Percentiles rank a stretch among this genome's conserved stretches.
Evolutionary conservation across 2,888 invertebrate genomes (phyloP).

Genomic region (Disparrhopalites patrizii): DNA sequence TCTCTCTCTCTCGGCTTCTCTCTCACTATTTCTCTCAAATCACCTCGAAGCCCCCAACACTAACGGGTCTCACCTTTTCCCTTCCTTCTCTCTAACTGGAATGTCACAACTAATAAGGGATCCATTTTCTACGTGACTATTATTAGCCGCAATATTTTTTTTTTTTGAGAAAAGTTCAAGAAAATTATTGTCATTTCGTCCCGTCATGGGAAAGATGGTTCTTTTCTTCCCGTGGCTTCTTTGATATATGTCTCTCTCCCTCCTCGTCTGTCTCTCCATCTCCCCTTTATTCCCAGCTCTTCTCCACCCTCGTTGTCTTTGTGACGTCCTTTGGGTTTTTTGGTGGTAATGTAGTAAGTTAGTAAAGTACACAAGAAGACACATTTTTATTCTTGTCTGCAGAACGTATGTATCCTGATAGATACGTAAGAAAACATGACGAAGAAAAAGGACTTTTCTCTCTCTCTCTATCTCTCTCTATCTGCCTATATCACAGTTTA

Average conservation of each 20-base stretch:
- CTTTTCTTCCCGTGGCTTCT: conserved; percentile 18
- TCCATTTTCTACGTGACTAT: conserved; percentile 6
- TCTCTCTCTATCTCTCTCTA: not conserved
- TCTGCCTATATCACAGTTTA: not conserved
- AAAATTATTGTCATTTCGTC: conserved; percentile 25
- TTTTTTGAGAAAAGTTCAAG: conserved; percentile 21
- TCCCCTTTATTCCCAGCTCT: not conserved
- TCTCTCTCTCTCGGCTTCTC: too few relatives aligned
- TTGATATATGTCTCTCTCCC: not conserved
- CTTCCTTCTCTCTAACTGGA: too few relatives aligned
- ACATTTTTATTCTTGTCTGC: too few relatives aligned
- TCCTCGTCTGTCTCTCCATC: not conserved
- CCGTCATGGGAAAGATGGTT: conserved; percentile 12
- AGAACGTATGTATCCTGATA: too few relatives aligned
- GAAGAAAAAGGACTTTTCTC: too few relatives aligned
- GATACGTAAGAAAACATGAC: too few relatives aligned
- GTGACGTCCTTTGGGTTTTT: too few relatives aligned
- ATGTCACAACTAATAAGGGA: conserved; percentile 8
- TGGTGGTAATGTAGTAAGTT: too few relatives aligned
- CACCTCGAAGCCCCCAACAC: too few relatives aligned
- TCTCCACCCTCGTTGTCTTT: not conserved
- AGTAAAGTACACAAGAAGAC: too few relatives aligned
- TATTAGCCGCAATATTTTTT: conserved; percentile 16
- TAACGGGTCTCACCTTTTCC: too few relatives aligned
- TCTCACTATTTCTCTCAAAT: too few relatives aligned